phyloP scores from a whole-genome alignment of 23 tunicate species.

The Botrylloides violaceus region DNA sequence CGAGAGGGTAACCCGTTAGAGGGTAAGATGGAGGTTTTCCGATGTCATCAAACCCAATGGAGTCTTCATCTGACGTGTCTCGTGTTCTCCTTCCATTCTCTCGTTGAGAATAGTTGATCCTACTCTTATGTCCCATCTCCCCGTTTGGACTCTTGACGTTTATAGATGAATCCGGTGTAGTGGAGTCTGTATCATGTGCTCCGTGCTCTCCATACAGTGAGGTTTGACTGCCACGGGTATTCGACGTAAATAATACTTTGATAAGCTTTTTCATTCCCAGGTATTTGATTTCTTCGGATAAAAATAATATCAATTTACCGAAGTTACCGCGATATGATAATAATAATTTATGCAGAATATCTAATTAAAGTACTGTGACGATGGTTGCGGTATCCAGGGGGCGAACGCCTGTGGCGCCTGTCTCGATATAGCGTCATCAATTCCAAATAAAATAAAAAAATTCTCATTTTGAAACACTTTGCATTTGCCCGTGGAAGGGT shows the following conservation, averaged over 20 bases:
- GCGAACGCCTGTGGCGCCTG: too few relatives aligned
- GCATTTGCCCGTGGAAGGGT: too few relatives aligned
- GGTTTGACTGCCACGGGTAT: neutral
- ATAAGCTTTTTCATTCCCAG: slow-evolving; percentile 14
- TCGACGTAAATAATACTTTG: neutral
- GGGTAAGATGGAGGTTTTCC: slow-evolving; percentile 18
- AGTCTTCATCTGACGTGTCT: neutral
- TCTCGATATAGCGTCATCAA: too few relatives aligned
- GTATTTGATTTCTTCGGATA: slow-evolving; percentile 20
- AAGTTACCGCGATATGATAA: too few relatives aligned
- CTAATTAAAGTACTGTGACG: too few relatives aligned
- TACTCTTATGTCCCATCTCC: neutral
- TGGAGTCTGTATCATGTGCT: neutral
- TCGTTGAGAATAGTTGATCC: neutral
- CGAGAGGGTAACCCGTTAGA: slow-evolving; percentile 10
- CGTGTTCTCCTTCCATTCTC: neutral
- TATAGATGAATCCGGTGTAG: neutral
- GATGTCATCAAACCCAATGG: slow-evolving; percentile 11
- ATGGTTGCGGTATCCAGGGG: too few relatives aligned
- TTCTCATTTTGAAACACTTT: too few relatives aligned
- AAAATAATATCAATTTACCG: too few relatives aligned
- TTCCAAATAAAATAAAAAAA: too few relatives aligned
- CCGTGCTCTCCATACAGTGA: too few relatives aligned
- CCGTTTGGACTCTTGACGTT: neutral
- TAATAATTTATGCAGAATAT: too few relatives aligned